Percentiles rank a stretch among this genome's conserved stretches.
phyloP scores from a whole-genome alignment of 2,888 invertebrate species.

The Drosophila algonquin region DNA sequence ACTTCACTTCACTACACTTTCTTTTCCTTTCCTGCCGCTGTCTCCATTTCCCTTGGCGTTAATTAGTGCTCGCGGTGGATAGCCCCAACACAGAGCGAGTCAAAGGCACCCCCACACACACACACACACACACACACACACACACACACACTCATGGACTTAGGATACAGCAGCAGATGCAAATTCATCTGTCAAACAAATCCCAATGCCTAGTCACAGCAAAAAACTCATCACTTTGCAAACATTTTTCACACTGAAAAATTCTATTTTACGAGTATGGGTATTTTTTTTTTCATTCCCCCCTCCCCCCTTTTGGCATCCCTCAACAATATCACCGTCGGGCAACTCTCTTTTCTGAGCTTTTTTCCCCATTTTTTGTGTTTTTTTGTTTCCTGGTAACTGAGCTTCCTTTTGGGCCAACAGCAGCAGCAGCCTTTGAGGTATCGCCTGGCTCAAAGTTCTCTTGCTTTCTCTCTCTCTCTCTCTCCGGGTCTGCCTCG shows the following conservation, averaged over 20 bases:
- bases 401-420: not conserved
- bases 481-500: conserved; percentile 9
- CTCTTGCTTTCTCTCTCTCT: not conserved
- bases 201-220: conserved; percentile 1
- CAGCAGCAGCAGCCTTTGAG: conserved; percentile 35
- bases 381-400: not conserved
- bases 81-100: not conserved
- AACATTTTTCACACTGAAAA: conserved; percentile 20
- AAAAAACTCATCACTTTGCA: conserved; percentile 12
- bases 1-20: conserved; percentile 26
- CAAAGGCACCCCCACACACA: not conserved
- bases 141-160: no score
- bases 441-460: conserved; percentile 37
- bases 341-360: conserved; percentile 1
- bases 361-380: not conserved
- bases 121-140: no score
- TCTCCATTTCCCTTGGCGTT: conserved; percentile 14
- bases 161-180: conserved; percentile 9
- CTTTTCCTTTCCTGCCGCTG: conserved; percentile 1
- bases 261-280: conserved; percentile 14
- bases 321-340: conserved; percentile 30
- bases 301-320: not conserved
- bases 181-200: conserved; percentile 33
- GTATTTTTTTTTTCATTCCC: not conserved
- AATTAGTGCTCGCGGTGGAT: conserved; percentile 27